phyloP scores from a whole-genome alignment of 2,888 invertebrate species.

The Drosophila diplacantha region DNA sequence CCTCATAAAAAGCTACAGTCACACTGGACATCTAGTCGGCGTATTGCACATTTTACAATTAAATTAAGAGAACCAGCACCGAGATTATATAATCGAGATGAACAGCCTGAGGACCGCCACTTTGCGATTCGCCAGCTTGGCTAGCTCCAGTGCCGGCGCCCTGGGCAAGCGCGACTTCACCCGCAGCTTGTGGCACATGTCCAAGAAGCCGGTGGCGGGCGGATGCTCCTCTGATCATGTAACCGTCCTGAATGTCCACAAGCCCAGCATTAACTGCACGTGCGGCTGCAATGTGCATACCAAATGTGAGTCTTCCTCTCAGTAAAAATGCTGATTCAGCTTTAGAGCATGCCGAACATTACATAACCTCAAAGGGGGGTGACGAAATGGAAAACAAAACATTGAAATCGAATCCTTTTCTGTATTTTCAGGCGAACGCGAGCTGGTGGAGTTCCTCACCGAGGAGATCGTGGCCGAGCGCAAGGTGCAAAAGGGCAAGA shows the following conservation, averaged over 20 bases:
- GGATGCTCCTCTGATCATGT: conserved; percentile 68
- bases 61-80: conserved; percentile 19
- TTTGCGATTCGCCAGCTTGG: conserved; percentile 78
- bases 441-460: conserved; percentile 92
- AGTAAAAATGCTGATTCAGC: not conserved
- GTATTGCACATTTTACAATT: conserved; percentile 45
- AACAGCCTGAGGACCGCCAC: conserved; percentile 83
- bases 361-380: conserved; percentile 71
- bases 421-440: conserved; percentile 84
- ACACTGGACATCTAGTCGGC: conserved; percentile 13
- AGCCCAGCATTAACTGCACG: conserved; percentile 82
- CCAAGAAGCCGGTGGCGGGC: conserved; percentile 74
- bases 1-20: not conserved
- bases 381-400: conserved; percentile 36
- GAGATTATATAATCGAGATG: conserved; percentile 80
- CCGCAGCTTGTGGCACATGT: conserved; percentile 87
- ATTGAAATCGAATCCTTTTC: conserved; percentile 24
- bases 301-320: conserved; percentile 80
- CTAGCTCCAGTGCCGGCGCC: conserved; percentile 58
- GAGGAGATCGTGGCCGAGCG: conserved; percentile 96
- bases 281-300: conserved; percentile 87
- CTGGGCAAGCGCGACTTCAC: conserved; percentile 82
- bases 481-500: conserved; percentile 87
- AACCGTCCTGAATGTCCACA: conserved; percentile 78
- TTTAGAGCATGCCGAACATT: conserved; percentile 27